Conservation (phyloP, 2,113 vertebrate species). For the Egretta garzetta region DNA sequence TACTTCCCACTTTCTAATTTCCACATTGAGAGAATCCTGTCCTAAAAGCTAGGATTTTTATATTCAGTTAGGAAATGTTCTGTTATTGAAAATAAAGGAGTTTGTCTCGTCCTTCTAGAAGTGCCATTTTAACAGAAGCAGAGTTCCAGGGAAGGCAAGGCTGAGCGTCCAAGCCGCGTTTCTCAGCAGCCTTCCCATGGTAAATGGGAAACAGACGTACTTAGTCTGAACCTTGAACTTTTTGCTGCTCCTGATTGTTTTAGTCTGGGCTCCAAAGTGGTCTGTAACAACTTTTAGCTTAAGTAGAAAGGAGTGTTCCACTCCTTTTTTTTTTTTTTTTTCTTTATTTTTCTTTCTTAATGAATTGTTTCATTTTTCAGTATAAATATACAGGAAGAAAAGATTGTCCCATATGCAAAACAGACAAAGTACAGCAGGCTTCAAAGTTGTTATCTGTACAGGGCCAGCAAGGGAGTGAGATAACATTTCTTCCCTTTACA, state of each 20-base stretch:
- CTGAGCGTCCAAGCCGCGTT: neutral
- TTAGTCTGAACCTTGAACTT: neutral
- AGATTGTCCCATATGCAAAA: neutral
- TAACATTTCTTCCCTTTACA: neutral
- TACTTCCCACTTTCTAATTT: neutral
- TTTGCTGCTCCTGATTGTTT: neutral
- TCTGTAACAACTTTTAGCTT: neutral
- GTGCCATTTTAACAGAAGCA: constrained; percentile 50
- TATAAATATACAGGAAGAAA: constrained; percentile 25
- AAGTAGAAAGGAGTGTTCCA: neutral
- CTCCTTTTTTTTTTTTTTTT: neutral
- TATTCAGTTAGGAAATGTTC: constrained; percentile 4
- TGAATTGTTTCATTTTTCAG: constrained; percentile 28
- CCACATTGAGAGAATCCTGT: neutral
- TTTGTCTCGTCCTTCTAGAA: neutral
- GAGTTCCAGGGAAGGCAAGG: neutral
- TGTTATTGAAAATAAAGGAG: neutral
- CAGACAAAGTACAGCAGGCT: neutral
- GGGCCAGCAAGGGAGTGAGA: neutral
- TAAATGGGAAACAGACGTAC: constrained; percentile 39
- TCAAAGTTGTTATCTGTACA: neutral
- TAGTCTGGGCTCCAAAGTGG: neutral
- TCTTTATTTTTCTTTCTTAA: constrained; percentile 31
- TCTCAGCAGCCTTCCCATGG: neutral
- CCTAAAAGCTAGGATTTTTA: neutral